A percentile compares a stretch with the other conserved stretches of the same genome.
These are phyloP conservation scores for Caenorhabditis remanei DNA, from an alignment of 1,140 invertebrate species.

Conservation along the genomic window DNA sequence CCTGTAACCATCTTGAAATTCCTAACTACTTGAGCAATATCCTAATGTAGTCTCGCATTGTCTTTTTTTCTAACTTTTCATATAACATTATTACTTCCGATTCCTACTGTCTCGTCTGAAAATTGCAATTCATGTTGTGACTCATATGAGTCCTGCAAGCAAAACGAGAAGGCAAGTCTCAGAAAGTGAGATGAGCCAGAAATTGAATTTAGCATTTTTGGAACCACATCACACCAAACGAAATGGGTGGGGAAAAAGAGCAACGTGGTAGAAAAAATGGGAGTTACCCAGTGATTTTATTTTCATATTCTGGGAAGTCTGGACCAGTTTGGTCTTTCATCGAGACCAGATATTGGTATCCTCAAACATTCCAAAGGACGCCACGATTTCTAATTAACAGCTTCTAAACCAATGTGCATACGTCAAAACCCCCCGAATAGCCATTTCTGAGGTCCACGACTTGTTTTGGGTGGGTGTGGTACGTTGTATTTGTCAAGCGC, in stretches of 20 bases:
- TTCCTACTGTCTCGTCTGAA: neutral
- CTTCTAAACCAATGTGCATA: neutral
- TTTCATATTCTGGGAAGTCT: no score
- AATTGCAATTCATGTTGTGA: constrained; percentile 4
- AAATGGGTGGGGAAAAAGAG: neutral
- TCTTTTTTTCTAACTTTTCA: no score
- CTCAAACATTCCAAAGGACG: neutral
- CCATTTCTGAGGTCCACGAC: neutral
- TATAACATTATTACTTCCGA: neutral
- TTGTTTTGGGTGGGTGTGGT: neutral
- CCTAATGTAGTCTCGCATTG: no score
- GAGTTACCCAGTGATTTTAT: no score
- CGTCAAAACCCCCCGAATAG: constrained; percentile 21
- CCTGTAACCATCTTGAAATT: no score
- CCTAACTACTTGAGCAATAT: no score
- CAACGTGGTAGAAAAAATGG: neutral
- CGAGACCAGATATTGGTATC: neutral
- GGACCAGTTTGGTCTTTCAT: no score
- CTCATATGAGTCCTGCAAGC: neutral
- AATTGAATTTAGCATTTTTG: constrained; percentile 49
- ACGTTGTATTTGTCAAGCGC: neutral
- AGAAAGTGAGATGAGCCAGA: constrained; percentile 45
- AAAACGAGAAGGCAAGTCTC: neutral
- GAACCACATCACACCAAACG: constrained; percentile 37
- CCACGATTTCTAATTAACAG: neutral